Evolutionary conservation across 2,797 vertebrate species (phyloP).

Genomic region (Salmo trutta): DNA sequence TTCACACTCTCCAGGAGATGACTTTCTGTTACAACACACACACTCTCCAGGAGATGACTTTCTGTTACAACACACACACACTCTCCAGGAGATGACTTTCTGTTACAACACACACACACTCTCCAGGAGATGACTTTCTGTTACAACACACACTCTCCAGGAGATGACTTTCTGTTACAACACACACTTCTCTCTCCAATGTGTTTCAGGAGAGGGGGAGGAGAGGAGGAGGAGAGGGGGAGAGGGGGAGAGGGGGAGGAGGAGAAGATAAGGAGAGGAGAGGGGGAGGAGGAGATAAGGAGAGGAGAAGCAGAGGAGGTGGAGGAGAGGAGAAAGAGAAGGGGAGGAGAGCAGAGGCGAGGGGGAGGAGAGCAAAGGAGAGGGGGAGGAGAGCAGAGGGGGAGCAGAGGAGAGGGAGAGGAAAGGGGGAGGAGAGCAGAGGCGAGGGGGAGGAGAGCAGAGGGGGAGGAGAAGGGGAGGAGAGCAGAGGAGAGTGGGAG

Average conservation of each 20-base stretch:
- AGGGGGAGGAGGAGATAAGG: neutral
- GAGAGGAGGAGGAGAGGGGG: neutral
- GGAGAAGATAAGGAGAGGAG: neutral
- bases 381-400: neutral
- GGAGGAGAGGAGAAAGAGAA: neutral
- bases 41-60: no score
- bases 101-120: no score
- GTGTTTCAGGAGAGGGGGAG: neutral
- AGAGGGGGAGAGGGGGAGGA: neutral
- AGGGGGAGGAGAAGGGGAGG: neutral
- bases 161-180: neutral
- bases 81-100: no score
- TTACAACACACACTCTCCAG: no score
- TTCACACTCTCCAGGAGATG: constrained; percentile 29
- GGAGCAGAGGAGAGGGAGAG: neutral
- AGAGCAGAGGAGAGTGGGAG: neutral
- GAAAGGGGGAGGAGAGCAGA: neutral
- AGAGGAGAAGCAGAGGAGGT: neutral
- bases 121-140: no score
- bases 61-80: no score
- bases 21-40: neutral
- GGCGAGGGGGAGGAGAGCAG: neutral
- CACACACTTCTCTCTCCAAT: neutral
- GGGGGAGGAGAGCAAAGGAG: neutral
- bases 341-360: neutral